These are phyloP conservation scores for Loris lydekkerianus DNA, from an alignment of 2,797 vertebrate species.

Conservation along the genomic window DNA sequence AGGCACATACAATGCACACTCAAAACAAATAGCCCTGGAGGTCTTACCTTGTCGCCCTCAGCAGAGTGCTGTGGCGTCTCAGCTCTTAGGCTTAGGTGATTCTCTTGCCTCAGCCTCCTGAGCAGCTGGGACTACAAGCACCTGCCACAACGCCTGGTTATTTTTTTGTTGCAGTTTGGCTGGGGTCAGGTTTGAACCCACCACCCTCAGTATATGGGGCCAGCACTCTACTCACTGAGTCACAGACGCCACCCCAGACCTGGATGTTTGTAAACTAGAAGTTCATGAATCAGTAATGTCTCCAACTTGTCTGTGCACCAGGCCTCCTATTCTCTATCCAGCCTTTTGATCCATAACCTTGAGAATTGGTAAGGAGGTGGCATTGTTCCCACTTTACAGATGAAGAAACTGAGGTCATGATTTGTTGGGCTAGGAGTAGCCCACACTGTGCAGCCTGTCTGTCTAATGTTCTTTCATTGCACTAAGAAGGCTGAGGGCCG, in stretches of 20 bases:
- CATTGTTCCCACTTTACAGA: background rate
- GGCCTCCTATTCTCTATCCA: background rate
- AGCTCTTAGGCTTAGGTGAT: no score
- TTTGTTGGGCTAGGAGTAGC: background rate
- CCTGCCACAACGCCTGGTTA: no score
- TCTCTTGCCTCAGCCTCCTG: no score
- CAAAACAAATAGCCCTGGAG: background rate
- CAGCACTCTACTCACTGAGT: no score
- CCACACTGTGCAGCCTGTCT: fast-evolving
- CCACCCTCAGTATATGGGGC: no score
- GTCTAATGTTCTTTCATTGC: fast-evolving
- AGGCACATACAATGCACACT: background rate
- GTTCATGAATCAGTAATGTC: background rate
- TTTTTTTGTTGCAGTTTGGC: no score
- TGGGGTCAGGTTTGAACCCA: no score
- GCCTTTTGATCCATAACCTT: background rate
- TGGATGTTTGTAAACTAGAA: background rate
- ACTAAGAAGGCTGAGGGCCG: background rate
- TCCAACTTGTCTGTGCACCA: background rate
- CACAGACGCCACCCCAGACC: no score
- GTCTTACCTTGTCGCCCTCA: no score
- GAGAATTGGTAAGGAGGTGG: background rate
- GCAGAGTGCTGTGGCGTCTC: no score
- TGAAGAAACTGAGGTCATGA: background rate
- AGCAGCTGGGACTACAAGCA: no score